Evolutionary conservation across 35 echinoderm and acorn worm genomes (phyloP), one percentile per base, ranked within the genome.

Genomic region (Heliocidaris tuberculata): DNA sequence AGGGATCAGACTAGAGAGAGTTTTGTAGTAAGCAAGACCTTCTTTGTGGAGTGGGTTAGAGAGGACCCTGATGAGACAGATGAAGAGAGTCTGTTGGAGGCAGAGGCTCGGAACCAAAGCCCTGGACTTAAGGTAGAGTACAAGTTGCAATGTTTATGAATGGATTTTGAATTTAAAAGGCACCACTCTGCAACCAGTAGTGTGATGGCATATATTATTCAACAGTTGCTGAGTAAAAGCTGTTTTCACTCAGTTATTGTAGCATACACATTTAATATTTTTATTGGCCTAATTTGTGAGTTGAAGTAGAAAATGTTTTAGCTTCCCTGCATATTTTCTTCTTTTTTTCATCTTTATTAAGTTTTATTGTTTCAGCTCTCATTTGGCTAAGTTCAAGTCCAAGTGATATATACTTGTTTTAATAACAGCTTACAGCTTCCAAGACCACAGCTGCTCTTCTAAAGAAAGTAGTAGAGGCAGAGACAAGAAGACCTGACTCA

Each of bases 1-100:
- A 99, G 96, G 48, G 96, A 97, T 89, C 94, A 96, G 78, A 95
- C 32, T 10, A 94, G 98, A 92, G 98, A 99, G 60, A 99, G 98
- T 86, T 95, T 95, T 92, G 90, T 99, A 31, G 98, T 97, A 11
- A 95, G 96, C 85, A 99, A 99, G 95, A 95, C 94, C 15, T 99
- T 99, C 93, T 93, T 96, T 50, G 98, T 99, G 71, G 98, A 99
- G 88, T 97, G 94, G 87, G 96, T 96, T 32, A 95, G 95, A 92
- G 93, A 92, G n/a, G 94, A 95, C 13, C 19, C 60, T 42, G 61
- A 96, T 90, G 96, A 97, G 13, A 98, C 96, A 70, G 98, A 98
- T 93, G 96, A 96, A 59, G 98, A 99, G 13, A 96, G 94, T 32
- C 21, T 97, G 24, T 42, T 60, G 21, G 49, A 96, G 54, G 93